Base-by-base conservation (phyloP, 2,888 invertebrate species). In the Agrochola lota region DNA sequence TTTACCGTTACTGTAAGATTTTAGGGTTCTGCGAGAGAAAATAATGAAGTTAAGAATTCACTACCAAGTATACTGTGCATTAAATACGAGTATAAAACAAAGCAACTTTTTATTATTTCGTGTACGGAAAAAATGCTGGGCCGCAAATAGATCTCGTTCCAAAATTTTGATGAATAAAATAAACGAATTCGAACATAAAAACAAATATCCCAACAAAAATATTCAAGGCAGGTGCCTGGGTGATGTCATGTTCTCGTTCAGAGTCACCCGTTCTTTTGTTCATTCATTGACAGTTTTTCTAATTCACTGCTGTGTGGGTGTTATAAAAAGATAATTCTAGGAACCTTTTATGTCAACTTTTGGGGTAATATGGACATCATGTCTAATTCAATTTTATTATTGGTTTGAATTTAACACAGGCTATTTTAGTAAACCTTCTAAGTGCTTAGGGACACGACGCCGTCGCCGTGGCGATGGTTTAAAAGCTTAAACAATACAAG, bases 1-100 rank as follows among this genome's bases (percentile, higher is more conserved):
- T 84, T 85, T 78, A 62, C 71, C 59, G 69, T 46, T 40, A 35
- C 77, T 71, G 26, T 52, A 68, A 81, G 52, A 78, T 85, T 84
- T 81, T 74, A 81, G 85, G 76, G 81, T 78, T 71, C 78, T 0
- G 12, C 43, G 5, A 49, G 57, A 40, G 15, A 59, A 71, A 30
- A 35, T 59, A 43, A 70, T 69, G 15, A 59, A 62, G 12, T 57
- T 63, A 6, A 23, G 17, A 63, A 67, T 55, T 68, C 20, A 35
- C 46, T 35, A n/a, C 12, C 4, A 23, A 68, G 26, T 40, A 17
- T 30, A 63, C 23, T 30, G n/a, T 35, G 30, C 7, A 63, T 46
- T 30, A 30, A 74, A 74, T 55, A 69, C 15, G n/a, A n/a, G n/a
- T 20, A 17, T 46, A 17, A 69, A 30, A 15, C 23, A 62, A 76